Percentiles rank a stretch among this genome's conserved stretches.
Conservation (phyloP, 1,140 invertebrate genomes). For the Wasmannia auropunctata region DNA sequence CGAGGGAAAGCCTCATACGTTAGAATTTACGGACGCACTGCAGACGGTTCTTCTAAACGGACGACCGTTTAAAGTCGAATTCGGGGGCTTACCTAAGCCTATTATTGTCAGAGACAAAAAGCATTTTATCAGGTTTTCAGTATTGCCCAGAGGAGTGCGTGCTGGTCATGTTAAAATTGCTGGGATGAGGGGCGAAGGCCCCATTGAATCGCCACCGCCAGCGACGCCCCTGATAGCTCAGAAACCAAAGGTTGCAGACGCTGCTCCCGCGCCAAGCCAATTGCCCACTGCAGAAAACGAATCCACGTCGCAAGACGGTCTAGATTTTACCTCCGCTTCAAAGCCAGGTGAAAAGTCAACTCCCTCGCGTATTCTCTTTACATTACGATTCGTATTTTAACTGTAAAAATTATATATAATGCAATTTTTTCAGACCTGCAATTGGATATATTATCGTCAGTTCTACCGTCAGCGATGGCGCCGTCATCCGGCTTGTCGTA, state of each 20-base stretch:
- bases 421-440: constrained; percentile 76
- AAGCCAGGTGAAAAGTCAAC: constrained; percentile 75
- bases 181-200: constrained; percentile 88
- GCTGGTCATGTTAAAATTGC: constrained; percentile 89
- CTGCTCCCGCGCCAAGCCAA: constrained; percentile 39
- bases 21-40: constrained; percentile 92
- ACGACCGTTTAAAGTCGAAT: constrained; percentile 92
- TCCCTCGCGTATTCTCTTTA: background rate
- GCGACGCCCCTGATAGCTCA: constrained; percentile 62
- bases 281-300: constrained; percentile 79
- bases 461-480: constrained; percentile 87
- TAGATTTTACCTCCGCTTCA: constrained; percentile 72
- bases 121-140: constrained; percentile 93
- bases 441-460: constrained; percentile 88
- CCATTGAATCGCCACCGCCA: constrained; percentile 74
- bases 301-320: constrained; percentile 80
- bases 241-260: constrained; percentile 70
- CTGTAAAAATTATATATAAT: background rate
- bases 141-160: constrained; percentile 90
- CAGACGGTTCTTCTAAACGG: constrained; percentile 93
- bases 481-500: constrained; percentile 86
- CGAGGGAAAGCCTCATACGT: constrained; percentile 90
- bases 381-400: background rate
- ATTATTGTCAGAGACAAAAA: constrained; percentile 92
- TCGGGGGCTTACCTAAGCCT: constrained; percentile 96